Base-by-base conservation (phyloP, 2,888 invertebrate species). In the Coelogynopora nodosa region DNA sequence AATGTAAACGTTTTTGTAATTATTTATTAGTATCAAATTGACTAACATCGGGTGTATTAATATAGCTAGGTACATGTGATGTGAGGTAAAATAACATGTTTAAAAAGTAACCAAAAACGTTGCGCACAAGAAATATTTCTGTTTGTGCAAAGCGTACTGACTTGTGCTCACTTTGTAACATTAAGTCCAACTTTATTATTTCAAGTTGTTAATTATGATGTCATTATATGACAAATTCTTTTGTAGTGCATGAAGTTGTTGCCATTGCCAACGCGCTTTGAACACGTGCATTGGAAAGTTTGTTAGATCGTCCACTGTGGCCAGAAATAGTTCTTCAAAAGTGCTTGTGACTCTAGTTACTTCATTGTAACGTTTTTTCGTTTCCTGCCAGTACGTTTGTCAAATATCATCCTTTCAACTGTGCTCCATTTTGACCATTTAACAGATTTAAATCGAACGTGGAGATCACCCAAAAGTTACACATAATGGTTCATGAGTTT, bases 201-300 rank as follows among this genome's bases (percentile, higher is more conserved):
- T 49, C 49, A 49, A 49, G 49, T 49, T 49, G 10, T 13, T 49
- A 18, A 49, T 13, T 49, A 74, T 74, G 74, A 74, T 74, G 74
- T 74, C 74, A 23, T 74, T 74, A 13, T 74, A 5, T 74, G 74
- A 23, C 2, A 74, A 26, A 74, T 74, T 74, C 27, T 74, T 23
- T 74, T 74, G 74, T 13, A 74, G 74, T 23, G 74, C 74, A 74
- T 74, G 27, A 23, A 74, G 74, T 74, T 74, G 74, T 23, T 74
- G 74, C 74, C 74, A 74, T 23, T 74, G 74, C 74, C 74, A 74
- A 74, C 74, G 74, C 5, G 74, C 5, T 74, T 23, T 74, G 74
- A 74, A 74, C 74, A 74, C 74, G 74, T 74, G 74, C 74, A 74
- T 74, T 2, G 74, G 74, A 74, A 74, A 74, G 74, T 74, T 74